These are phyloP conservation scores for Melierax canorus DNA, from an alignment of 2,113 vertebrate genomes.

Conservation along the genomic window DNA sequence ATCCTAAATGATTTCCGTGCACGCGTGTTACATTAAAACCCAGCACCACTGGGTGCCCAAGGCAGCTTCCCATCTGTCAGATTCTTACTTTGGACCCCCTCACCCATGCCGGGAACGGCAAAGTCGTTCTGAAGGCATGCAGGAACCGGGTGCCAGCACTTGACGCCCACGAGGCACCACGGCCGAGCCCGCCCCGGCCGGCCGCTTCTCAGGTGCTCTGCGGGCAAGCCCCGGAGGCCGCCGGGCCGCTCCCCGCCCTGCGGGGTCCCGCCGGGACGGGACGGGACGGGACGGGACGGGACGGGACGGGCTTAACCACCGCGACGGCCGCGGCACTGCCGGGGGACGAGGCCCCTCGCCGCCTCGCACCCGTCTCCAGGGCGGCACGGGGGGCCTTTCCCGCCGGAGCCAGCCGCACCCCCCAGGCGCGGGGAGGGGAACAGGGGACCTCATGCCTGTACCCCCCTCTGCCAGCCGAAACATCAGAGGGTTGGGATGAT, in stretches of 20 bases:
- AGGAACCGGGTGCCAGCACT: background rate
- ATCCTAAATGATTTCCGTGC: fast-evolving
- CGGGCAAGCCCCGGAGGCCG: background rate
- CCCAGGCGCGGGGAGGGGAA: too few species aligned
- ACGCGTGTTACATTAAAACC: fast-evolving
- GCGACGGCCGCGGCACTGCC: too few species aligned
- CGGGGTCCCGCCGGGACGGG: background rate
- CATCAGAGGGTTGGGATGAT: too few species aligned
- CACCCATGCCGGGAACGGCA: fast-evolving
- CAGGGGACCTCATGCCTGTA: too few species aligned
- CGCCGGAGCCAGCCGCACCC: too few species aligned
- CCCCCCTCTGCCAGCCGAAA: too few species aligned
- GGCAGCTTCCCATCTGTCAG: background rate
- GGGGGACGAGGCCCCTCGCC: background rate
- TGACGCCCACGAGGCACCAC: background rate
- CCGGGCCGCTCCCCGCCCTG: background rate
- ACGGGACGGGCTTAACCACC: background rate
- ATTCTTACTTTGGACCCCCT: background rate
- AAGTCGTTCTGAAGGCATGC: fast-evolving
- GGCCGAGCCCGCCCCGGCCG: background rate
- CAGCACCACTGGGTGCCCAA: background rate
- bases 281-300: too few species aligned
- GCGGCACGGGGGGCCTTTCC: too few species aligned
- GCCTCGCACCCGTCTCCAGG: background rate
- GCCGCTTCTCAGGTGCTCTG: too few species aligned